phyloP scores from a whole-genome alignment of 2,113 vertebrate species.

The Forbesichthys papilliferus region DNA sequence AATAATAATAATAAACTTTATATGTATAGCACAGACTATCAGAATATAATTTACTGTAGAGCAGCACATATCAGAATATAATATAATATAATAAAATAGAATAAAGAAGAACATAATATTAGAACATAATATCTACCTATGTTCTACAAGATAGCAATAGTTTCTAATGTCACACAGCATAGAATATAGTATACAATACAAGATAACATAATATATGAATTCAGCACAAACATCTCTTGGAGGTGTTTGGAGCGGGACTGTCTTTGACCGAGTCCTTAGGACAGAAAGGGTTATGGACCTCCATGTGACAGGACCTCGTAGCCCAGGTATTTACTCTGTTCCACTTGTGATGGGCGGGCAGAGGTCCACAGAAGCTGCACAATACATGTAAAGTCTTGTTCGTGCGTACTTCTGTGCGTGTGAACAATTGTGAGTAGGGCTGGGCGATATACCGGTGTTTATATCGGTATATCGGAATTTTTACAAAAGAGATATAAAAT shows the following conservation, averaged over 20 bases:
- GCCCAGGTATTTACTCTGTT: conserved; percentile 55
- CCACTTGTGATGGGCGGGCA: conserved; percentile 61
- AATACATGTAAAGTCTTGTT: conserved; percentile 11
- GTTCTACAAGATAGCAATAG: not conserved
- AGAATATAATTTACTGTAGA: not conserved
- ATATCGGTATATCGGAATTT: not conserved
- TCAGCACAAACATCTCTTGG: not conserved
- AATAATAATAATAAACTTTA: too few relatives aligned
- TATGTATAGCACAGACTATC: too few relatives aligned
- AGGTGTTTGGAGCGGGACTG: too few relatives aligned
- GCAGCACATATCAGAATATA: conserved; percentile 6
- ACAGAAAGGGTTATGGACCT: conserved; percentile 42
- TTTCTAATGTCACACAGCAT: not conserved
- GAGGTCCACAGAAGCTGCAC: conserved; percentile 54
- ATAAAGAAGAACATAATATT: not conserved
- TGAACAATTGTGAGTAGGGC: not conserved
- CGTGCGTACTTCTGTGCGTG: conserved; percentile 7
- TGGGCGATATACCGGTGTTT: too few relatives aligned
- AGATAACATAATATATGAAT: not conserved
- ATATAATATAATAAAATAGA: not conserved
- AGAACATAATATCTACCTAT: not conserved
- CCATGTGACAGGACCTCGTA: conserved; percentile 61
- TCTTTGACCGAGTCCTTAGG: conserved; percentile 45
- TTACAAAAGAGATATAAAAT: too few relatives aligned
- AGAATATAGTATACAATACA: not conserved